phyloP scores from a whole-genome alignment of 2,888 invertebrate species.

The Thereva nobilitata region DNA sequence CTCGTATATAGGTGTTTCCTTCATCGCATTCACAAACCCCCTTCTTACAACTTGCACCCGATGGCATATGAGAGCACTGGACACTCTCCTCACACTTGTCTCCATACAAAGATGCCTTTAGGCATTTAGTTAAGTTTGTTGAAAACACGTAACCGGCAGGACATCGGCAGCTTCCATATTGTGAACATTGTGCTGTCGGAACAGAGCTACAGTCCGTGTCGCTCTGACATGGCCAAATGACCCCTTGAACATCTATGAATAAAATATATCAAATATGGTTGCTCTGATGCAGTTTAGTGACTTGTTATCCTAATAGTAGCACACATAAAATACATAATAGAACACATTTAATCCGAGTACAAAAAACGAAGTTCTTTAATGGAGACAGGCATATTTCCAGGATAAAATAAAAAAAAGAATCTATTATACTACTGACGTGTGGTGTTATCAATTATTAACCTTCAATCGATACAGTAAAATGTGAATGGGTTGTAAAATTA shows the following conservation, averaged over 20 bases:
- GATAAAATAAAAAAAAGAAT: slow-evolving; percentile 9
- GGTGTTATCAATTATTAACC: slow-evolving; percentile 17
- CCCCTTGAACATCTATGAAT: slow-evolving; percentile 24
- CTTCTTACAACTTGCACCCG: slow-evolving; percentile 57
- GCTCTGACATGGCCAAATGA: slow-evolving; percentile 54
- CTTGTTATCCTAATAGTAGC: too few species aligned
- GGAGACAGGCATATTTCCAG: not conserved
- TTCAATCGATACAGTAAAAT: slow-evolving; percentile 21
- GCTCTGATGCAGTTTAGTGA: too few species aligned
- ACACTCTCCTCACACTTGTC: slow-evolving; percentile 54
- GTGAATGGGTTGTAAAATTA: slow-evolving; percentile 29
- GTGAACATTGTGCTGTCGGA: slow-evolving; percentile 49
- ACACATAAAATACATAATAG: too few species aligned
- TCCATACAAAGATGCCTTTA: slow-evolving; percentile 55
- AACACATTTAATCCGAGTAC: too few species aligned
- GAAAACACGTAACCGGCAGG: slow-evolving; percentile 53
- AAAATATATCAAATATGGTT: not conserved
- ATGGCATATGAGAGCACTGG: slow-evolving; percentile 59
- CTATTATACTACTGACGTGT: slow-evolving; percentile 6
- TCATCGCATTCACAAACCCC: slow-evolving; percentile 58
- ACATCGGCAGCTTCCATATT: slow-evolving; percentile 50
- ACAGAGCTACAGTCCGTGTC: slow-evolving; percentile 52
- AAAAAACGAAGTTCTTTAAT: too few species aligned
- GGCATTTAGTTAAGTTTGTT: slow-evolving; percentile 52
- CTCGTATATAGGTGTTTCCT: slow-evolving; percentile 55